Percentiles rank a stretch among this genome's conserved stretches.
These are phyloP conservation scores for Darevskia nairensis DNA, from an alignment of 2,797 vertebrate genomes.

Conservation along the genomic window DNA sequence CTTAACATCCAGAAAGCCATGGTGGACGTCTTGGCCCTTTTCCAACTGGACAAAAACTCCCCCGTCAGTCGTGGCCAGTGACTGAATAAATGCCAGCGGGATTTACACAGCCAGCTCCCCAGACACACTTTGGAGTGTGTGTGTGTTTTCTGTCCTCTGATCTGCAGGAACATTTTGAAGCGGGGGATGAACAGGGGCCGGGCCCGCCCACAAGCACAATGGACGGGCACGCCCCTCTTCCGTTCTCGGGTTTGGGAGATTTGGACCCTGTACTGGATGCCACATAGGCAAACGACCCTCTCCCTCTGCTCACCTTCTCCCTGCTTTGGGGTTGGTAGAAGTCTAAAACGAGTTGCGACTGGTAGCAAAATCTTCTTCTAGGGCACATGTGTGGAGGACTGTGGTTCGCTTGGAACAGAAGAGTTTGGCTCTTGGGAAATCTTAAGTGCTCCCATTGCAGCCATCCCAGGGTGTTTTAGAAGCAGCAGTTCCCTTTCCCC, in stretches of 20 bases:
- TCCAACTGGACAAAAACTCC: conserved; percentile 64
- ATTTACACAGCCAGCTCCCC: conserved; percentile 16
- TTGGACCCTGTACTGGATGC: not conserved
- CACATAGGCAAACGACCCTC: not conserved
- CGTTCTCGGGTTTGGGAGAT: not conserved
- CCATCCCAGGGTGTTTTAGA: not conserved
- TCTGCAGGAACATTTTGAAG: conserved; percentile 6
- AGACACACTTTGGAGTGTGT: not conserved
- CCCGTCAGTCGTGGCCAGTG: not conserved
- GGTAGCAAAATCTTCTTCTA: not conserved
- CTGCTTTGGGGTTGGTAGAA: not conserved
- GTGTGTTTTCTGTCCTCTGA: conserved; percentile 15
- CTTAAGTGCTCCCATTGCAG: not conserved
- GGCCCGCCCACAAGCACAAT: conserved; percentile 1
- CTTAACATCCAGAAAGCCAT: conserved; percentile 81
- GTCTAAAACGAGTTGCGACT: not conserved
- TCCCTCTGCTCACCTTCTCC: not conserved
- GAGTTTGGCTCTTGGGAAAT: not conserved
- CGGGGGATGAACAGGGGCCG: not conserved
- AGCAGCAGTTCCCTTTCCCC: not conserved
- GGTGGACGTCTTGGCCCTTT: conserved; percentile 81
- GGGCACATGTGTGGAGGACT: not conserved
- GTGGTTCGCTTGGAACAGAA: not conserved
- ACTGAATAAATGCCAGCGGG: conserved; percentile 36
- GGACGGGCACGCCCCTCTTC: not conserved